Evolutionary conservation across 1,140 invertebrate species (phyloP).

Genomic region (Calycopis cecrops): DNA sequence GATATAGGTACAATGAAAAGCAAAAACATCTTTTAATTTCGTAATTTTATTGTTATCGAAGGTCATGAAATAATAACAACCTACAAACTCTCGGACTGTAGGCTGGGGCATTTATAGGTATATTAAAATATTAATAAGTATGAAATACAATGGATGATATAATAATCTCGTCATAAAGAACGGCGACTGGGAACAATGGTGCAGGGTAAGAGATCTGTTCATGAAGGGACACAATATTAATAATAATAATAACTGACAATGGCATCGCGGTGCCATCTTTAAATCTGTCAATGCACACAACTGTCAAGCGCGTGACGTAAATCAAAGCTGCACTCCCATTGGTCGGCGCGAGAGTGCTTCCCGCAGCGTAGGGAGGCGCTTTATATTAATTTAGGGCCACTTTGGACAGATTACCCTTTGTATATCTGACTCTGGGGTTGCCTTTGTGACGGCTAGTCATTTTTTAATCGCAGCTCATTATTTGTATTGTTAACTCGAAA

Average conservation of each 20-base stretch:
- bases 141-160: constrained; percentile 2
- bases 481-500: constrained; percentile 36
- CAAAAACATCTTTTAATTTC: too few species aligned
- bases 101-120: too few species aligned
- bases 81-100: too few species aligned
- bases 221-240: constrained; percentile 15
- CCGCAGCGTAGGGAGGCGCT: constrained; percentile 47
- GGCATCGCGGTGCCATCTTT: constrained; percentile 59
- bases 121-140: constrained; percentile 4
- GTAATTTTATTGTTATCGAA: too few species aligned
- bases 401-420: constrained; percentile 60
- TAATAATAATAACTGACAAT: constrained; percentile 35
- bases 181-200: background rate
- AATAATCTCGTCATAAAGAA: constrained; percentile 7
- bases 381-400: constrained; percentile 61
- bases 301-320: constrained; percentile 44
- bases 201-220: background rate
- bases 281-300: constrained; percentile 47
- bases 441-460: constrained; percentile 61
- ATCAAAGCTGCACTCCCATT: constrained; percentile 35
- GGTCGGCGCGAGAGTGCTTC: constrained; percentile 30
- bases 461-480: constrained; percentile 60
- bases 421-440: constrained; percentile 54
- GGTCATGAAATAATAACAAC: too few species aligned
- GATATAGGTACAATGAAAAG: too few species aligned